phyloP scores from a whole-genome alignment of 2,113 vertebrate genomes.

The Gambusia affinis region DNA sequence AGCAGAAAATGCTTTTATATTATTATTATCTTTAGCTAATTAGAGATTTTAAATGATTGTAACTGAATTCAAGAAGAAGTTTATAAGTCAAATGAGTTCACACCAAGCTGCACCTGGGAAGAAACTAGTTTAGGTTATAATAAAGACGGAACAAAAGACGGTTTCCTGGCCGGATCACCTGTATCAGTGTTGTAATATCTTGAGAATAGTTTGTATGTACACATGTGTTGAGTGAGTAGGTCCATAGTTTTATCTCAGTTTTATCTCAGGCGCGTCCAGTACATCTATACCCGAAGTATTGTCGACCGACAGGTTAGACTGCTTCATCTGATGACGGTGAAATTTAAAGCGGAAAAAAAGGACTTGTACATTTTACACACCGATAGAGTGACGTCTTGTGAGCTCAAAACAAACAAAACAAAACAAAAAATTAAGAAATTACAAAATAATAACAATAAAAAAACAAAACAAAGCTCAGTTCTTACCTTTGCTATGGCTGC shows the following conservation, averaged over 20 bases:
- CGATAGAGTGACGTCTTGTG: background rate
- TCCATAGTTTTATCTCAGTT: no score
- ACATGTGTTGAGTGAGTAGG: background rate
- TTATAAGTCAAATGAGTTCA: background rate
- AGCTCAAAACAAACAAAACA: background rate
- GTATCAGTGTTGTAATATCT: background rate
- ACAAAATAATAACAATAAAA: no score
- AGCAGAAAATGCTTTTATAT: background rate
- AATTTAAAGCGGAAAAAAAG: background rate
- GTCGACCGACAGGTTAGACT: conserved; percentile 64
- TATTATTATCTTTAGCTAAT: background rate
- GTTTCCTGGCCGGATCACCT: background rate
- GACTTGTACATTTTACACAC: background rate
- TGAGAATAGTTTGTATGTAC: conserved; percentile 5
- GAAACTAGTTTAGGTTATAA: background rate
- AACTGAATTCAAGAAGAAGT: background rate
- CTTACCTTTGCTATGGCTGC: conserved; percentile 49
- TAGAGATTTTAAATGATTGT: background rate
- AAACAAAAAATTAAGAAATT: no score
- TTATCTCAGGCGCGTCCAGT: background rate
- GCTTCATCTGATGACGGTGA: conserved; percentile 3
- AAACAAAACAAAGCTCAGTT: background rate
- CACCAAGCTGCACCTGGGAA: rapidly evolving
- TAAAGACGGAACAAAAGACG: background rate
- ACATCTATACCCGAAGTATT: conserved; percentile 8